These are phyloP conservation scores for Pterophyllum scalare DNA, from an alignment of 2,113 vertebrate species.

Conservation along the genomic window DNA sequence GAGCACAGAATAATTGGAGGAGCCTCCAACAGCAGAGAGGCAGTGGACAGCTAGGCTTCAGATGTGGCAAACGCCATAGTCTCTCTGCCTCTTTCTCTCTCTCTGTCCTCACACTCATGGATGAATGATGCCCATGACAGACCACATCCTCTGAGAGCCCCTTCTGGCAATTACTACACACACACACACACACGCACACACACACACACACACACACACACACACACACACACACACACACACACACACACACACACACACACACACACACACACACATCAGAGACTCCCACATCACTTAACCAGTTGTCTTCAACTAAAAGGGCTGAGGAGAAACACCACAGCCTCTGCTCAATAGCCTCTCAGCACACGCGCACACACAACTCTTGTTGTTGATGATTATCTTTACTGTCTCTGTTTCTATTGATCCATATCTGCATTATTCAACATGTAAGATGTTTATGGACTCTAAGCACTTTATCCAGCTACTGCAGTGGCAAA, in stretches of 20 bases:
- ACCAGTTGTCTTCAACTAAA: slow-evolving; percentile 70
- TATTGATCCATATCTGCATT: slow-evolving; percentile 49
- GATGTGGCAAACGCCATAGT: slow-evolving; percentile 32
- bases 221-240: slow-evolving; percentile 17
- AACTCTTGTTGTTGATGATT: slow-evolving; percentile 46
- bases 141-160: slow-evolving; percentile 62
- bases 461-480: slow-evolving; percentile 16
- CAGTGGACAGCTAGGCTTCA: slow-evolving; percentile 45
- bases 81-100: slow-evolving; percentile 19
- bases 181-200: slow-evolving; percentile 19
- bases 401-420: slow-evolving; percentile 32
- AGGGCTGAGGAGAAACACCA: slow-evolving; percentile 52
- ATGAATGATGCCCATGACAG: slow-evolving; percentile 74
- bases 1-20: slow-evolving; percentile 65
- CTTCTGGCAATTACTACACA: slow-evolving; percentile 62
- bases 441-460: slow-evolving; percentile 6
- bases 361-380: slow-evolving; percentile 39
- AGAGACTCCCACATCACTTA: slow-evolving; percentile 76
- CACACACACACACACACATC: slow-evolving; percentile 35
- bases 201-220: slow-evolving; percentile 19
- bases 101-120: slow-evolving; percentile 46
- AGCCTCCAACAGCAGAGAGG: slow-evolving; percentile 50
- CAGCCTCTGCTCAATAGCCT: slow-evolving; percentile 47
- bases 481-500: not conserved
- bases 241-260: slow-evolving; percentile 28